Evolutionary conservation across 1,140 invertebrate species (phyloP).

Genomic region (Drosophila oshimai): DNA sequence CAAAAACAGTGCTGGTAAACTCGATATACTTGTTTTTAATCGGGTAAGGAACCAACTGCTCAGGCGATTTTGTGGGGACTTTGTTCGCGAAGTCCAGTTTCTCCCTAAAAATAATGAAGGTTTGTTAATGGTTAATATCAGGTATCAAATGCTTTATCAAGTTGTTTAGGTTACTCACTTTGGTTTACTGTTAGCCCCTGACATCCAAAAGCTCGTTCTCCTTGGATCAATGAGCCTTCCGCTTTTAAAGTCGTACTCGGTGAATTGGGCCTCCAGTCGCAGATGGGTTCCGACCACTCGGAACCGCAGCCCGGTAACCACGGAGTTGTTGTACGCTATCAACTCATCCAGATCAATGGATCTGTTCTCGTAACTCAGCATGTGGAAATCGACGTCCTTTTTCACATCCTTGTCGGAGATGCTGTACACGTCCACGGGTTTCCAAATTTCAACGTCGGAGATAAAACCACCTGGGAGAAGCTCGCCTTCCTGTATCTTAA

Average conservation of each 20-base stretch:
- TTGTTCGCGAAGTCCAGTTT: constrained; percentile 85
- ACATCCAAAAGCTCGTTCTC: constrained; percentile 88
- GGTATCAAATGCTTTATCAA: no score
- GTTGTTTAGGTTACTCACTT: no score
- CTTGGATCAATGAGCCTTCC: constrained; percentile 86
- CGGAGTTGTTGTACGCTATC: constrained; percentile 87
- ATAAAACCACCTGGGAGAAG: constrained; percentile 86
- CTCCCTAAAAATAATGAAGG: constrained; percentile 80
- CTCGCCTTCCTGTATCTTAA: constrained; percentile 90
- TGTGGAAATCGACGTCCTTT: constrained; percentile 88
- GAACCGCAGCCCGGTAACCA: constrained; percentile 86
- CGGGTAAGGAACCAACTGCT: constrained; percentile 86
- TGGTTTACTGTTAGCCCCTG: constrained; percentile 87
- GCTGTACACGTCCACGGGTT: constrained; percentile 86
- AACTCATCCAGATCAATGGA: constrained; percentile 91
- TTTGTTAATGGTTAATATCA: no score
- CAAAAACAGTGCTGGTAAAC: constrained; percentile 89
- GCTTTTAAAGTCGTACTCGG: constrained; percentile 90
- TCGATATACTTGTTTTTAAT: constrained; percentile 89
- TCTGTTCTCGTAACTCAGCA: constrained; percentile 88
- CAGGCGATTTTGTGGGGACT: constrained; percentile 85
- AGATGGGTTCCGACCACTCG: constrained; percentile 90
- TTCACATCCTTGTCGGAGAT: constrained; percentile 84
- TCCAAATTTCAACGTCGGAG: constrained; percentile 86
- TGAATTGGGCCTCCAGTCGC: constrained; percentile 91